Conservation (phyloP, 2,888 invertebrate species). For the Drosophila antonietae region DNA sequence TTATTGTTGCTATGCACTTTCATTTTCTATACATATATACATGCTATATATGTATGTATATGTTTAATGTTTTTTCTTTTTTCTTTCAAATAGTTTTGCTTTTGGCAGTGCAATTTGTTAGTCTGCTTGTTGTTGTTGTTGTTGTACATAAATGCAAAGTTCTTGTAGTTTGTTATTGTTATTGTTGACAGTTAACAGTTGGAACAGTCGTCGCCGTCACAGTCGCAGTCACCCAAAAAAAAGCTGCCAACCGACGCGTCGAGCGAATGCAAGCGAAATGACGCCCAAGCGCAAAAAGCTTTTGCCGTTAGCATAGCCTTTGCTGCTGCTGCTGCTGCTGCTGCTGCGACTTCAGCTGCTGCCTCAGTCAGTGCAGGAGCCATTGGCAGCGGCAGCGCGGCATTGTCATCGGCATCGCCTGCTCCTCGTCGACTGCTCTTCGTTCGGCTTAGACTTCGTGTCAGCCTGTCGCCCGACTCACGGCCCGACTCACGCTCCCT, state of each 20-base stretch:
- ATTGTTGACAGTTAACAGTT: constrained; percentile 41
- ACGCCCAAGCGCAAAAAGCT: constrained; percentile 59
- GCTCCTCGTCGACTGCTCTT: constrained; percentile 14
- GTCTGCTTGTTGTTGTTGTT: constrained; percentile 50
- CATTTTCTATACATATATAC: constrained; percentile 6
- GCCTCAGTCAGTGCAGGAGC: constrained; percentile 40
- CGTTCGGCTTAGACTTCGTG: constrained; percentile 37
- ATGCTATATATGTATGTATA: neutral
- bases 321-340: constrained; percentile 20
- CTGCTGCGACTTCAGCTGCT: constrained; percentile 8
- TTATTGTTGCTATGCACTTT: constrained; percentile 43
- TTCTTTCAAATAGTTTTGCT: constrained; percentile 16
- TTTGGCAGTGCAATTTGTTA: constrained; percentile 62
- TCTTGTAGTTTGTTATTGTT: constrained; percentile 38
- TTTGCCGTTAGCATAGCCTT: constrained; percentile 41
- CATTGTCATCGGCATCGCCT: constrained; percentile 13
- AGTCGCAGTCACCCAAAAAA: constrained; percentile 23
- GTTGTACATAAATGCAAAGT: constrained; percentile 59
- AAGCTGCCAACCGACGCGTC: constrained; percentile 75
- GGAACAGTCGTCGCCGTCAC: constrained; percentile 25
- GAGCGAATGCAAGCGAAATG: constrained; percentile 82
- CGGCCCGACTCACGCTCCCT: neutral
- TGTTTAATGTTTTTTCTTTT: neutral
- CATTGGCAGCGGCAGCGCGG: constrained; percentile 20
- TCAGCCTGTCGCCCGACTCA: constrained; percentile 7